Base-by-base conservation (phyloP, 1,140 invertebrate species). In the Harpegnathos saltator region DNA sequence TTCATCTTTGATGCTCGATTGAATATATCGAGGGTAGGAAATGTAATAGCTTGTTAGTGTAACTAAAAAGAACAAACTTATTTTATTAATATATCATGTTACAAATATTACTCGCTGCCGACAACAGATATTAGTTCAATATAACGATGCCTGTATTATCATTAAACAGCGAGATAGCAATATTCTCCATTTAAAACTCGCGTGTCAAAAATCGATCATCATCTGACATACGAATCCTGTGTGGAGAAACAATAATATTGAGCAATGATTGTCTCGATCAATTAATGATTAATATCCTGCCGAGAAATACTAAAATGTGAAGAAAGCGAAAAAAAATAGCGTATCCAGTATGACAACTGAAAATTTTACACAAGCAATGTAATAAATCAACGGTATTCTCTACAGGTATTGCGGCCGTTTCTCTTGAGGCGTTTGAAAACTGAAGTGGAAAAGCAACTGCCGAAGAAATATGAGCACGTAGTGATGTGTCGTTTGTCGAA, bases 361-460 rank as follows among this genome's bases (percentile, higher is more conserved):
- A 56, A 56, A 22, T 19, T 56, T 83, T n/a, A 54, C 15, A 2
- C 4, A 15, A 1, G 1, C 50, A 48, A 82, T 54, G 3, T 61
- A 56, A 22, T 75, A 63, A n/a, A 75, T 69, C 24, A 77, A 29
- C 82, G 89, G 19, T 24, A 44, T 83, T 88, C 84, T 80, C 90
- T 93, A 58, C 89, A 98, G 98, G 98, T 99, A 71, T 96, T 99
- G 85, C 96, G 99, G 59, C 99, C 99, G 50, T 99, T 99, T 95
- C 96, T 99, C 85, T 94, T 99, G 82, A 95, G 99, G 84, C 96
- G 99, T 84, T 95, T 99, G 73, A 99, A 99, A 95, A 96, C 95
- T 62, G 99, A 99, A 95, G 99, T 99, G 50, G 99, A 99, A 94
- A 99, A 99, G 93, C 99, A 99, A 95, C 97, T 99, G 96, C 99